A percentile compares a stretch with the other conserved stretches of the same genome.
Evolutionary conservation across 1,140 invertebrate genomes (phyloP).

Genomic region (Drosophila kikkawai): DNA sequence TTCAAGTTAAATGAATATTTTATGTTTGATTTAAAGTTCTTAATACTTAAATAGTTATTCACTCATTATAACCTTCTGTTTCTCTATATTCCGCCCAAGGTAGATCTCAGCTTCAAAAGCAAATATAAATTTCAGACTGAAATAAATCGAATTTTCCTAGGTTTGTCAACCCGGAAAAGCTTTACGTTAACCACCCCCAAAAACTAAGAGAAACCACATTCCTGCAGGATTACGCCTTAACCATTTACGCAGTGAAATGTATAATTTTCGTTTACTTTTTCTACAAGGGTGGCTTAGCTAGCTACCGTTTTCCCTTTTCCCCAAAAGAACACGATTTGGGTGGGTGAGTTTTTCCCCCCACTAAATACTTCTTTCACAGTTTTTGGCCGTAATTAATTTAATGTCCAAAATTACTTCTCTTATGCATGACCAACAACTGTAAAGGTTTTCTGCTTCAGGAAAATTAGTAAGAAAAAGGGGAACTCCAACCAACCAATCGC

Average conservation of each 20-base stretch:
- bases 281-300: conserved; percentile 19
- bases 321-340: conserved; percentile 6
- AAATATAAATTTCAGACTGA: conserved; percentile 14
- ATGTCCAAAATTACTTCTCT: conserved; percentile 60
- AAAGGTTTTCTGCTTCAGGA: conserved; percentile 33
- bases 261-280: conserved; percentile 30
- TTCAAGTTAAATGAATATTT: background rate
- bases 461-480: background rate
- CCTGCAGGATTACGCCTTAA: conserved; percentile 13
- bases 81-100: background rate
- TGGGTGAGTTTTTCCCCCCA: conserved; percentile 11
- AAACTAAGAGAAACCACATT: conserved; percentile 10
- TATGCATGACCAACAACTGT: conserved; percentile 48
- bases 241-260: conserved; percentile 31
- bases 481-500: conserved; percentile 9
- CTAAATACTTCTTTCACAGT: conserved; percentile 47
- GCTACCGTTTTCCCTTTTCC: background rate
- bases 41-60: background rate
- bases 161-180: conserved; percentile 12
- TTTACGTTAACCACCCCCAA: conserved; percentile 20
- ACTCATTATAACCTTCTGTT: too few relatives aligned
- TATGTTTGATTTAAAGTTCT: too few relatives aligned
- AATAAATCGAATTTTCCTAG: conserved; percentile 37
- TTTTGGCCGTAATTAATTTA: conserved; percentile 65
- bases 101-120: background rate